Percentiles rank a stretch among this genome's conserved stretches.
These are phyloP conservation scores for Pampusana beccarii DNA, from an alignment of 2,113 vertebrate genomes.

Conservation along the genomic window DNA sequence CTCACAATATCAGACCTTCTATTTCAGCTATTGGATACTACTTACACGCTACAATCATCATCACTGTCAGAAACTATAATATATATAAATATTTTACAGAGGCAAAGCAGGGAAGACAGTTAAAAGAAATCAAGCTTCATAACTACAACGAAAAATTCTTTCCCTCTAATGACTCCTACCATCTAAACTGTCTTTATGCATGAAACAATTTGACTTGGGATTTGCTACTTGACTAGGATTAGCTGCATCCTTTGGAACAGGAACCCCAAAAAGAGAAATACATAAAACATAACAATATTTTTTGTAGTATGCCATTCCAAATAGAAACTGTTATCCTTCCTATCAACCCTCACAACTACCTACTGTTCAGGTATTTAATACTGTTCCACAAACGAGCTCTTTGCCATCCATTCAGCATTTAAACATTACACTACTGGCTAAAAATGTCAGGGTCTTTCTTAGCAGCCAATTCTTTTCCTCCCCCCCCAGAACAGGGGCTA, in stretches of 20 bases:
- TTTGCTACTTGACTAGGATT: conserved; percentile 33
- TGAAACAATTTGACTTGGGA: conserved; percentile 13
- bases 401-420: conserved; percentile 21
- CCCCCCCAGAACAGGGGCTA: background rate
- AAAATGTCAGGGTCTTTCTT: conserved; percentile 22
- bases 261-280: background rate
- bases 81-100: conserved; percentile 19
- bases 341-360: background rate
- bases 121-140: conserved; percentile 41
- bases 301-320: background rate
- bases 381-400: background rate
- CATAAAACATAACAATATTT: background rate
- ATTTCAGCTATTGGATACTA: background rate
- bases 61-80: conserved; percentile 15
- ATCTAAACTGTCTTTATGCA: background rate
- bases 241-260: conserved; percentile 20
- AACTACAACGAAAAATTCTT: conserved; percentile 38
- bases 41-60: background rate
- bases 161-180: background rate
- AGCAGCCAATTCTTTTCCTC: background rate
- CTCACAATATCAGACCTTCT: background rate
- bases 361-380: background rate
- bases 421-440: conserved; percentile 36
- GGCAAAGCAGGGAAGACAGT: background rate
- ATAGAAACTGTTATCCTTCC: background rate